Evolutionary conservation across 2,113 vertebrate species (phyloP).

Genomic region (Crotalus tigris): DNA sequence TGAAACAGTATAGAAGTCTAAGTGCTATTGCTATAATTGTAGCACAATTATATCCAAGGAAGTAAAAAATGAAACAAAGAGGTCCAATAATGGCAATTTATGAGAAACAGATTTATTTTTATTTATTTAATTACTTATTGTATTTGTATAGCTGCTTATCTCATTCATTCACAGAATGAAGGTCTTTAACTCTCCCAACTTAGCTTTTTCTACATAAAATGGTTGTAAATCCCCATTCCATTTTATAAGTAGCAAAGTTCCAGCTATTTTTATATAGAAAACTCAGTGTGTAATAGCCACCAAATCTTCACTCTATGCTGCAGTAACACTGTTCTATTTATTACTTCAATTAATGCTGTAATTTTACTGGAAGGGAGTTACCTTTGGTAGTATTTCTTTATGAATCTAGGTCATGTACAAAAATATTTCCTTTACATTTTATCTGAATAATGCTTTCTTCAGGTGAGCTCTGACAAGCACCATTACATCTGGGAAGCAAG

Average conservation of each 20-base stretch:
- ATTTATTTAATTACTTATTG: neutral
- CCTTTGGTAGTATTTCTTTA: slow-evolving; percentile 70
- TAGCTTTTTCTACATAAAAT: neutral
- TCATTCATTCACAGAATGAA: neutral
- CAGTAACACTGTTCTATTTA: slow-evolving; percentile 64
- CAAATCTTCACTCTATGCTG: slow-evolving; percentile 12
- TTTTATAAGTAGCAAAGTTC: neutral
- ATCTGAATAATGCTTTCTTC: slow-evolving; percentile 71
- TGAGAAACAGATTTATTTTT: neutral
- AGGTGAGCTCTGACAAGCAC: slow-evolving; percentile 65
- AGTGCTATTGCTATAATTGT: neutral
- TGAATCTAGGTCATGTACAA: slow-evolving; percentile 65
- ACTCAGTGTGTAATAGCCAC: neutral
- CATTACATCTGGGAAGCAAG: slow-evolving; percentile 66
- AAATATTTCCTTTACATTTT: slow-evolving; percentile 75
- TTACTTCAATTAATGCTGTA: slow-evolving; percentile 67
- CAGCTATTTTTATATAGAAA: neutral
- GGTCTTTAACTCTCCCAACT: neutral
- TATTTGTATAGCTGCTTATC: neutral
- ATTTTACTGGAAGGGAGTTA: slow-evolving; percentile 53
- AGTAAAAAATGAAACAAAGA: neutral
- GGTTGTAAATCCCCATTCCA: neutral
- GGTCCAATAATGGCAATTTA: neutral
- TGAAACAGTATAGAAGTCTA: neutral
- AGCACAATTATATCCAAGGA: neutral